Conservation (phyloP, 2,113 vertebrate genomes). For the Elachura formosa region DNA sequence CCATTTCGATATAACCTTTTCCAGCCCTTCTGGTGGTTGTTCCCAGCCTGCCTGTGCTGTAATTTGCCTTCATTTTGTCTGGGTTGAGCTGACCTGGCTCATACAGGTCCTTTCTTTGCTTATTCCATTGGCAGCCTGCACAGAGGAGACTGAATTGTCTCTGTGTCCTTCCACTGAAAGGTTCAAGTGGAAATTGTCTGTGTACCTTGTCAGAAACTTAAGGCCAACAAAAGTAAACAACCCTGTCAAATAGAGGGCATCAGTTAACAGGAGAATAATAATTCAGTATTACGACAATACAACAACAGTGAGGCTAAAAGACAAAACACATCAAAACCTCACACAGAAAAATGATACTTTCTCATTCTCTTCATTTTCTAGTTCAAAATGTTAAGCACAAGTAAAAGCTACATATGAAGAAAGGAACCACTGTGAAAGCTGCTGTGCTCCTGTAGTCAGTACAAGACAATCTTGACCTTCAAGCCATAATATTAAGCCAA, state of each 20-base stretch:
- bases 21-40: neutral
- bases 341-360: neutral
- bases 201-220: neutral
- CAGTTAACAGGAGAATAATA: neutral
- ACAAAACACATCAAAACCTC: neutral
- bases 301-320: neutral
- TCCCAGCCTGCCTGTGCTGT: neutral
- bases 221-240: neutral
- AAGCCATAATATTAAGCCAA: neutral
- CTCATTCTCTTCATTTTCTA: neutral
- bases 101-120: neutral
- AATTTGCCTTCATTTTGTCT: neutral
- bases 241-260: neutral
- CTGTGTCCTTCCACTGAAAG: neutral
- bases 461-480: constrained; percentile 13
- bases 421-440: neutral
- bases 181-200: neutral
- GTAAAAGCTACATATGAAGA: neutral
- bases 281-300: neutral
- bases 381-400: constrained; percentile 1
- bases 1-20: neutral
- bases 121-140: neutral
- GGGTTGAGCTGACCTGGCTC: neutral
- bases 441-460: neutral
- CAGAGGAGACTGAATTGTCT: neutral